phyloP scores from a whole-genome alignment of 2,888 invertebrate genomes.

The Tortrix viridana region DNA sequence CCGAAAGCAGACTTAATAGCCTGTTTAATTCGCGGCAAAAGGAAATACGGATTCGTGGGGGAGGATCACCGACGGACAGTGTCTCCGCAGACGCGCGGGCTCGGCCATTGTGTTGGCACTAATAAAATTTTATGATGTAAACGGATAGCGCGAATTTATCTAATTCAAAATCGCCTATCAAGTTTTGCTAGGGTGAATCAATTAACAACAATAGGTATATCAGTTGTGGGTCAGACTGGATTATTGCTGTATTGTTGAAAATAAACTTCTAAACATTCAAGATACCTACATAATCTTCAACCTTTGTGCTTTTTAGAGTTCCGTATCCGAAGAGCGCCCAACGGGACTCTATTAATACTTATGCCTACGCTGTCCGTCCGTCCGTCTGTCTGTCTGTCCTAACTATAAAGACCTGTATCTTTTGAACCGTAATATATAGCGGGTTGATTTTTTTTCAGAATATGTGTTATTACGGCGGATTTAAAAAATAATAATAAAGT shows the following conservation, averaged over 20 bases:
- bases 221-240: conserved; percentile 64
- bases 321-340: no score
- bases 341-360: no score
- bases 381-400: no score
- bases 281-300: conserved; percentile 1
- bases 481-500: no score
- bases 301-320: no score
- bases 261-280: conserved; percentile 20
- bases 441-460: no score
- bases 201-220: conserved; percentile 74
- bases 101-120: conserved; percentile 74
- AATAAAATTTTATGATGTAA: conserved; percentile 84
- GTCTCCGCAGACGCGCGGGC: conserved; percentile 61
- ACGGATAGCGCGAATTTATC: conserved; percentile 82
- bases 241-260: conserved; percentile 36
- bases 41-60: conserved; percentile 77
- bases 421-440: no score
- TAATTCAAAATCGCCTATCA: conserved; percentile 67
- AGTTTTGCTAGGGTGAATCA: conserved; percentile 74
- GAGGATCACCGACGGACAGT: conserved; percentile 70
- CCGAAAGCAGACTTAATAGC: conserved; percentile 78
- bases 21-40: conserved; percentile 80
- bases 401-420: no score
- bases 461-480: no score
- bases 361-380: no score